phyloP scores from a whole-genome alignment of 2,113 vertebrate species.

The Saccopteryx bilineata region DNA sequence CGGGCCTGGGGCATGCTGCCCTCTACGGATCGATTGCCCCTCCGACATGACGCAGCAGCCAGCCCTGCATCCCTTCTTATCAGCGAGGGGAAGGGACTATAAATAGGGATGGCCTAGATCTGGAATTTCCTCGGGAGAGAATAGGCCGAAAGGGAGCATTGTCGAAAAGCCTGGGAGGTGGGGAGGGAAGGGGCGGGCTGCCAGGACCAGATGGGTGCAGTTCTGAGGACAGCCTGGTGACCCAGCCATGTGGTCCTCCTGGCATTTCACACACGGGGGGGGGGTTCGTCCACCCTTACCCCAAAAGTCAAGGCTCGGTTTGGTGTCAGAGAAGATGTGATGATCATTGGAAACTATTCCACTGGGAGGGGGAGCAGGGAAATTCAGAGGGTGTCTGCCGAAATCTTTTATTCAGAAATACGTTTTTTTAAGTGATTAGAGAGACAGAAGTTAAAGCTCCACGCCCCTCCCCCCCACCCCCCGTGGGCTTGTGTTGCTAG shows the following conservation, averaged over 20 bases:
- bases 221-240: not conserved
- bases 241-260: not conserved
- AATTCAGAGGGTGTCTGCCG: not conserved
- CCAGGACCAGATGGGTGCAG: not conserved
- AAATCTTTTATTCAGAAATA: not conserved
- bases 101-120: slow-evolving; percentile 71
- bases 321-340: not conserved
- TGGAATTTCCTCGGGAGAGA: slow-evolving; percentile 65
- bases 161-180: slow-evolving; percentile 23
- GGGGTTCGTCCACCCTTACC: not conserved
- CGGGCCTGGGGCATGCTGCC: not conserved
- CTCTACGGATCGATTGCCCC: not conserved
- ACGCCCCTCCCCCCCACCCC: not conserved
- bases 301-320: not conserved
- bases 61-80: not conserved
- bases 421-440: not conserved
- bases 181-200: not conserved
- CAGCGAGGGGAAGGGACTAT: slow-evolving; percentile 38
- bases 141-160: not conserved
- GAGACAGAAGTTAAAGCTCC: not conserved
- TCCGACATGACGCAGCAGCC: not conserved
- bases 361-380: not conserved
- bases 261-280: not conserved
- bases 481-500: not conserved
- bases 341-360: not conserved